phyloP scores from a whole-genome alignment of 2,888 invertebrate species.

The Dicranocentrus wangi region DNA sequence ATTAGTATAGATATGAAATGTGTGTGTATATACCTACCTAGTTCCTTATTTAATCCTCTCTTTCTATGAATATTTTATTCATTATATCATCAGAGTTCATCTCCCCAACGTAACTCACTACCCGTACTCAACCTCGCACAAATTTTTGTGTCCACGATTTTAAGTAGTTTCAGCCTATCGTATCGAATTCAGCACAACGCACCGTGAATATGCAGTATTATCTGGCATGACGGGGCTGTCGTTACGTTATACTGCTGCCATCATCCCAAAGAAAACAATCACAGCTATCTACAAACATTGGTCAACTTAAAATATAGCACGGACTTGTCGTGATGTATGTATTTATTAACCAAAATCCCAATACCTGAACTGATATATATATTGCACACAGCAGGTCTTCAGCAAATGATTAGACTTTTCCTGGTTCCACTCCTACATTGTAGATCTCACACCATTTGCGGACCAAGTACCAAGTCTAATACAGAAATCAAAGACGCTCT shows the following conservation, averaged over 20 bases:
- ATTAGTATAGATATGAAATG: neutral
- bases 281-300: no score
- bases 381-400: neutral
- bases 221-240: no score
- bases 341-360: conserved; percentile 1
- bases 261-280: no score
- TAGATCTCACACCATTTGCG: neutral
- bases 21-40: neutral
- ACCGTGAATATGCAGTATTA: no score
- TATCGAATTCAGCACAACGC: no score
- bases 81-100: neutral
- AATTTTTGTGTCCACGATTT: no score
- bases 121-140: no score
- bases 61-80: neutral
- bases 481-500: neutral
- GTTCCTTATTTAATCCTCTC: neutral
- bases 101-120: neutral
- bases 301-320: no score
- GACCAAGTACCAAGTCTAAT: neutral
- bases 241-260: no score
- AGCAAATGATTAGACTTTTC: conserved; percentile 26
- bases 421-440: conserved; percentile 35
- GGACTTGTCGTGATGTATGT: neutral
- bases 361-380: neutral
- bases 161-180: no score